Percentiles rank a stretch among this genome's conserved stretches.
Conservation (phyloP, 2,888 invertebrate species). For the Noctua comes region DNA sequence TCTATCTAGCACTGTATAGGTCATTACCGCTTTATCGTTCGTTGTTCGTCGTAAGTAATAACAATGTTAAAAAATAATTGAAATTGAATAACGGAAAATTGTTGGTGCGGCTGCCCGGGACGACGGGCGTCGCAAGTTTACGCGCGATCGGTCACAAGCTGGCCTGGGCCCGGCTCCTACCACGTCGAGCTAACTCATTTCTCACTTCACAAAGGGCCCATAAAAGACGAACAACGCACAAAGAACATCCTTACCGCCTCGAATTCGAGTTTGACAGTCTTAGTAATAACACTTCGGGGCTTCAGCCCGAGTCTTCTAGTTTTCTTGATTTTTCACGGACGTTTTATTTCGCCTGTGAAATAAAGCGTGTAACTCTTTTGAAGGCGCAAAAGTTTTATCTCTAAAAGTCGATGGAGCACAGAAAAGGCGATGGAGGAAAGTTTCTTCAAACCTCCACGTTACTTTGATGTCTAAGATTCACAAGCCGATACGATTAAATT, state of each 20-base stretch:
- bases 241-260: constrained; percentile 24
- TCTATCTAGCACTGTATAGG: too few species aligned
- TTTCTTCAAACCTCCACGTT: constrained; percentile 58
- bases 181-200: constrained; percentile 54
- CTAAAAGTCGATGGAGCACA: constrained; percentile 70
- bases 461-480: constrained; percentile 64
- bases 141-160: constrained; percentile 72
- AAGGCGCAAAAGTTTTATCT: constrained; percentile 74
- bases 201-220: constrained; percentile 13
- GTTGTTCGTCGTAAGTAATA: constrained; percentile 19
- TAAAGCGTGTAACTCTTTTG: constrained; percentile 75
- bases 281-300: constrained; percentile 52
- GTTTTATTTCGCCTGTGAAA: constrained; percentile 75
- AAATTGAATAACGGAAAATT: constrained; percentile 48
- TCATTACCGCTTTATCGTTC: background rate
- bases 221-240: background rate
- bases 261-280: constrained; percentile 49
- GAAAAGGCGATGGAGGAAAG: constrained; percentile 66
- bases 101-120: constrained; percentile 38
- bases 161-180: constrained; percentile 39
- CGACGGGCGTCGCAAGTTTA: constrained; percentile 62
- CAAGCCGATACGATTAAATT: constrained; percentile 60
- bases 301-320: constrained; percentile 52
- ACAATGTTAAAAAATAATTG: constrained; percentile 55
- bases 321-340: constrained; percentile 71